Percentiles rank a stretch among this genome's conserved stretches.
Conservation (phyloP, 2,113 vertebrate genomes). For the Nycticryphes semicollaris region DNA sequence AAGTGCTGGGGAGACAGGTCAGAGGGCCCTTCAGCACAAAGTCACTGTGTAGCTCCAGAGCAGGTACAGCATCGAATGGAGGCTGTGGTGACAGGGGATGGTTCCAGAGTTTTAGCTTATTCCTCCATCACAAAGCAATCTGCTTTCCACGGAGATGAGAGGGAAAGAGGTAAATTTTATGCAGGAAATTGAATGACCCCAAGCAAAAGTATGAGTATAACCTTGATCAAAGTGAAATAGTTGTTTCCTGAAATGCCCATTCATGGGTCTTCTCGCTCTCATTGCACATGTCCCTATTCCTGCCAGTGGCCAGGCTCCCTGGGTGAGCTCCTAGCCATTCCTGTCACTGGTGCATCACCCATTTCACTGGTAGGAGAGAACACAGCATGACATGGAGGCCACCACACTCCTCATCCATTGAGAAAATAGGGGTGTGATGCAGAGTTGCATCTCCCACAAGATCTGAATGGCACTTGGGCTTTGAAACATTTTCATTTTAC, state of each 20-base stretch:
- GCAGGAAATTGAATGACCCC: neutral
- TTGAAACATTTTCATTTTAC: neutral
- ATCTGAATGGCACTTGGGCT: neutral
- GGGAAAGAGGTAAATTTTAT: neutral
- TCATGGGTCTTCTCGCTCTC: neutral
- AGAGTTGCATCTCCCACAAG: neutral
- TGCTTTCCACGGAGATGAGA: neutral
- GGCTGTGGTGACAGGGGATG: accelerated
- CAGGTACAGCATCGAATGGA: neutral
- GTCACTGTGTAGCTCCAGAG: neutral
- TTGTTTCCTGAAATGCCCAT: neutral
- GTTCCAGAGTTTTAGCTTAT: neutral
- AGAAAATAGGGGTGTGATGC: neutral
- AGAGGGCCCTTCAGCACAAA: neutral
- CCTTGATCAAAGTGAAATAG: neutral
- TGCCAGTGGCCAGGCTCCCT: neutral
- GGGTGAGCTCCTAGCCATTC: neutral
- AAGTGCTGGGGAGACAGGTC: neutral
- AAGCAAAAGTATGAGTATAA: neutral
- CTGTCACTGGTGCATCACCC: neutral
- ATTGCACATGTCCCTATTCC: neutral
- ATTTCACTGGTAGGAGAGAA: neutral
- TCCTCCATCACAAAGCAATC: neutral
- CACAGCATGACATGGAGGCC: neutral
- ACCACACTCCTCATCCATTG: neutral